phyloP scores from a whole-genome alignment of 2,113 vertebrate genomes.

The Oenanthe melanoleuca region DNA sequence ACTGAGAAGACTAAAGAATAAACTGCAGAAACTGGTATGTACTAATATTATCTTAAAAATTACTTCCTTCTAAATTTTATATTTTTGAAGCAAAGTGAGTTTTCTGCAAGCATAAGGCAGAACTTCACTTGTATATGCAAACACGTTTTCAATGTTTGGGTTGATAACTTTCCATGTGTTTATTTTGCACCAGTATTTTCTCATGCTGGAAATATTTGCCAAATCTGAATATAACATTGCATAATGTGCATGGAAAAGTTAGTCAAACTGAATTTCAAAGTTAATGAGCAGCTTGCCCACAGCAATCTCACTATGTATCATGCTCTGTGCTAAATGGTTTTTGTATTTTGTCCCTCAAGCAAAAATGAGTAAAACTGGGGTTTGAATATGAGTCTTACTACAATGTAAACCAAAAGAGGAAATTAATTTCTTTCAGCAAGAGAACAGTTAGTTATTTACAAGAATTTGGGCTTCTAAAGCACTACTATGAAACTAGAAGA shows the following conservation, averaged over 20 bases:
- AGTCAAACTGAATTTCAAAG: not conserved
- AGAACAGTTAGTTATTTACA: not conserved
- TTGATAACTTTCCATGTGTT: not conserved
- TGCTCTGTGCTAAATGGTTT: rapidly evolving
- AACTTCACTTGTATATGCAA: not conserved
- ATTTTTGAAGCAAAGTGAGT: not conserved
- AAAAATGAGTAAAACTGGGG: not conserved
- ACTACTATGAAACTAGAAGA: not conserved
- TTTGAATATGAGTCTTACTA: not conserved
- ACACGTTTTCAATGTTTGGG: not conserved
- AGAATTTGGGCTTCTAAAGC: not conserved
- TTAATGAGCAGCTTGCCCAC: not conserved
- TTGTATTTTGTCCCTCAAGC: not conserved
- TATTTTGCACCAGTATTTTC: not conserved
- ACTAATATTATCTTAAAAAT: not conserved
- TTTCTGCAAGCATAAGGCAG: not conserved
- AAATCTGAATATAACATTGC: not conserved
- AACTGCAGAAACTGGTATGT: not conserved
- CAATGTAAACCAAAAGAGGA: not conserved
- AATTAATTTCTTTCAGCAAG: not conserved
- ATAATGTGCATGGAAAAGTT: not conserved
- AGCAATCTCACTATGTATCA: not conserved
- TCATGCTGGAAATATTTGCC: not conserved
- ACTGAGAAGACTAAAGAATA: not conserved
- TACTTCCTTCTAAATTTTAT: not conserved